Evolutionary conservation across 2,888 invertebrate genomes (phyloP).

Genomic region (Merodon equestris): DNA sequence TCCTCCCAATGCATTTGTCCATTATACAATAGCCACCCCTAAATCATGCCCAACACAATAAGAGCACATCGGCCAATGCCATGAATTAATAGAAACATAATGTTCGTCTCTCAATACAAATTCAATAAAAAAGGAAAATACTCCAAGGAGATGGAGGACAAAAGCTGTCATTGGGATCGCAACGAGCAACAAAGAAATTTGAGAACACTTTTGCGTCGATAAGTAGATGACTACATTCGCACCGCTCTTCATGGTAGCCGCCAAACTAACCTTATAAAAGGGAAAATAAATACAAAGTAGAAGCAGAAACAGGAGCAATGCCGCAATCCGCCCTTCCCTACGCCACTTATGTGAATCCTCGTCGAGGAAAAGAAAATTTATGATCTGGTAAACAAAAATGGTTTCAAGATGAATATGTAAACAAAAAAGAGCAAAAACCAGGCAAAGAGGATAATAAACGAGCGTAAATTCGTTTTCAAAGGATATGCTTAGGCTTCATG

Average conservation of each 20-base stretch:
- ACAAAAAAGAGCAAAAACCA: not conserved
- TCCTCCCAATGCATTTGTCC: conserved; percentile 22
- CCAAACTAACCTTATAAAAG: conserved; percentile 30
- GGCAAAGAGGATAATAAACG: not conserved
- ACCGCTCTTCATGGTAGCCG: conserved; percentile 25
- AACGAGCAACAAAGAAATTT: not conserved
- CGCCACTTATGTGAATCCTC: too few relatives aligned
- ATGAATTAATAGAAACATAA: conserved; percentile 27
- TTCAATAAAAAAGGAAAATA: conserved; percentile 25
- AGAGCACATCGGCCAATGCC: not conserved
- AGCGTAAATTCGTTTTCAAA: conserved; percentile 18
- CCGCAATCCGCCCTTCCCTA: too few relatives aligned
- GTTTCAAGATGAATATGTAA: conserved; percentile 21
- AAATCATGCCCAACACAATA: not conserved
- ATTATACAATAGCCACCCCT: conserved; percentile 27
- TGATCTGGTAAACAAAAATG: conserved; percentile 15
- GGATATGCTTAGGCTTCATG: conserved; percentile 16
- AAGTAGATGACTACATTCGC: conserved; percentile 17
- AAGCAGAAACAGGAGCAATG: not conserved
- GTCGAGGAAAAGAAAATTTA: conserved; percentile 8
- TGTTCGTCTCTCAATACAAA: conserved; percentile 16
- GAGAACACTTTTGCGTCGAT: conserved; percentile 3
- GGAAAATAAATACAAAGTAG: not conserved
- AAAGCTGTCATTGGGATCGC: not conserved
- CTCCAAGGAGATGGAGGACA: not conserved